Conservation (phyloP, 1,140 invertebrate genomes). For the Trichoplusia ni region DNA sequence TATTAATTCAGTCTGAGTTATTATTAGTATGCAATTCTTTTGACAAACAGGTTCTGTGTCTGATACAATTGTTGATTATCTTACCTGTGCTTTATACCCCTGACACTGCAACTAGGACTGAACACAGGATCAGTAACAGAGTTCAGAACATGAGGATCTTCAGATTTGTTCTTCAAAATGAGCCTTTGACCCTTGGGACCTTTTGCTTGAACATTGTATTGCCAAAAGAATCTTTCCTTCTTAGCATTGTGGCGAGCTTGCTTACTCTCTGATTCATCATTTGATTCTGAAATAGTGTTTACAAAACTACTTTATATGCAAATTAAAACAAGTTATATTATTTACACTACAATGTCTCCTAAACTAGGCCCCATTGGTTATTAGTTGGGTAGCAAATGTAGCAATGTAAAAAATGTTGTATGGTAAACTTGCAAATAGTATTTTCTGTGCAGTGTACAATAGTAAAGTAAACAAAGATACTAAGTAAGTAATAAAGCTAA, state of each 20-base stretch:
- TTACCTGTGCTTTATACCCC: slow-evolving; percentile 94
- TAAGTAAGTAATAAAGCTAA: slow-evolving; percentile 40
- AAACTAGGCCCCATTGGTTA: no score
- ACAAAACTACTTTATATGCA: slow-evolving; percentile 4
- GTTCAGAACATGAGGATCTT: slow-evolving; percentile 96
- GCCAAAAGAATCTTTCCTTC: slow-evolving; percentile 97
- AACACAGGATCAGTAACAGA: slow-evolving; percentile 96
- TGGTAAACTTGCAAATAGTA: no score
- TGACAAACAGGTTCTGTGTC: no score
- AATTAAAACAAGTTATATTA: no score
- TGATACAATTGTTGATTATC: no score
- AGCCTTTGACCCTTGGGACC: slow-evolving; percentile 96
- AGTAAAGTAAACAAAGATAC: no score
- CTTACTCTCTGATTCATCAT: slow-evolving; percentile 84
- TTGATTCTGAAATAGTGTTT: slow-evolving; percentile 82
- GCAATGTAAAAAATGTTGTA: no score
- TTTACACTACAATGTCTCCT: no score
- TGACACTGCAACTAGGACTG: slow-evolving; percentile 92
- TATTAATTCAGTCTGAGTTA: no score
- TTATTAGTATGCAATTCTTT: no score
- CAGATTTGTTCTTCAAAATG: slow-evolving; percentile 89
- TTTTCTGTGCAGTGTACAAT: no score
- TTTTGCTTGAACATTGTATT: slow-evolving; percentile 99
- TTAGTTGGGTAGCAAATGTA: no score
- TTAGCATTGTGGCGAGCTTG: slow-evolving; percentile 81